Conservation (phyloP, 2,888 invertebrate genomes). For the Drosophila macrothrix region DNA sequence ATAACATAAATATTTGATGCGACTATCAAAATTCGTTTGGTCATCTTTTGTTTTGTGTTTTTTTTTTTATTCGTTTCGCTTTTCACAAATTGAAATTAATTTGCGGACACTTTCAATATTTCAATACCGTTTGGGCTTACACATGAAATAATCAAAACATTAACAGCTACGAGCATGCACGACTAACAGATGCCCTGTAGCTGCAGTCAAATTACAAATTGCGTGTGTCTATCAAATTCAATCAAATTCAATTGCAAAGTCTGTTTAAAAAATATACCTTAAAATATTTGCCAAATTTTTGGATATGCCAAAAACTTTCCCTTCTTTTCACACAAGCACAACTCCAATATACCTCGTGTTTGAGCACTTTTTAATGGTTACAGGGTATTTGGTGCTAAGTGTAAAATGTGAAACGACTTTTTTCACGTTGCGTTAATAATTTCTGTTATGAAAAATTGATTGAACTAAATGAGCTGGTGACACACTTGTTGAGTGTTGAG, state of each 20-base stretch:
- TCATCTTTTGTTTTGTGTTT: conserved; percentile 22
- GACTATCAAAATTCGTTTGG: conserved; percentile 56
- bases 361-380: neutral
- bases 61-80: neutral
- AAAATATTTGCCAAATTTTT: neutral
- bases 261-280: neutral
- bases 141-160: conserved; percentile 8
- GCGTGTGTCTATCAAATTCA: neutral
- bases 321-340: neutral
- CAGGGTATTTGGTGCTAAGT: conserved; percentile 46
- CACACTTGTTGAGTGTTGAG: conserved; percentile 77
- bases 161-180: neutral
- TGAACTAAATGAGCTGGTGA: conserved; percentile 82
- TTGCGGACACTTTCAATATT: conserved; percentile 81
- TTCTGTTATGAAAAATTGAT: conserved; percentile 81
- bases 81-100: conserved; percentile 77
- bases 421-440: conserved; percentile 75
- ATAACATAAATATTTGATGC: conserved; percentile 50
- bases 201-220: neutral
- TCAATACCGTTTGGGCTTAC: conserved; percentile 46
- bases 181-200: conserved; percentile 3
- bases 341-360: neutral
- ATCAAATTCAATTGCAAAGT: too few species aligned
- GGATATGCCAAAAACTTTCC: neutral
- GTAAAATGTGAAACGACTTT: conserved; percentile 57